These are phyloP conservation scores for Loriculus beryllinus DNA, from an alignment of 2,797 vertebrate species.

Conservation along the genomic window DNA sequence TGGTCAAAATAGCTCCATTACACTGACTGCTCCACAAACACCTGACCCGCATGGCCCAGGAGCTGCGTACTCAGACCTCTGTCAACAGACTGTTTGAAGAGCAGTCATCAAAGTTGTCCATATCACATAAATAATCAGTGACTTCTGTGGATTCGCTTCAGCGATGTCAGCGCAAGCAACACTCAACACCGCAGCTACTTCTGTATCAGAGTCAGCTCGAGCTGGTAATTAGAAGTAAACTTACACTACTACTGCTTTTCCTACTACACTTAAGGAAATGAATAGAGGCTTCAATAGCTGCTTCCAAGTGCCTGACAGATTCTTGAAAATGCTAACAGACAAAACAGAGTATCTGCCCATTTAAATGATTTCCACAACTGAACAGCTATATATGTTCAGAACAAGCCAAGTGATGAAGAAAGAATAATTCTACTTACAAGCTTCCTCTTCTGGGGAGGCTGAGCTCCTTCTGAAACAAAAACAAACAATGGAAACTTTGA, in stretches of 20 bases:
- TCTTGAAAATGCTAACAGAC: not conserved
- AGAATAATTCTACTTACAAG: conserved; percentile 75
- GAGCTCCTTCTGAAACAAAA: conserved; percentile 78
- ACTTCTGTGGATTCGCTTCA: not conserved
- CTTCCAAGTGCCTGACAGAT: not conserved
- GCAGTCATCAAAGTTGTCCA: not conserved
- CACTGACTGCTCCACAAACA: not conserved
- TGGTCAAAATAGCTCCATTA: not conserved
- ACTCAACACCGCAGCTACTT: not conserved
- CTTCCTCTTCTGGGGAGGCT: conserved; percentile 84
- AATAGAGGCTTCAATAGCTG: not conserved
- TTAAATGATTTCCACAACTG: not conserved
- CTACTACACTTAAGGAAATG: not conserved
- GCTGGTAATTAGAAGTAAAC: conserved; percentile 33
- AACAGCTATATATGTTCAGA: not conserved
- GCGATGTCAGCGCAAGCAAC: not conserved
- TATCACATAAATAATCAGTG: conserved; percentile 18
- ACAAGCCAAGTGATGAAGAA: not conserved
- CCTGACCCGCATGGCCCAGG: not conserved
- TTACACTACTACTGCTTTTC: not conserved
- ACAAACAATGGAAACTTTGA: not conserved
- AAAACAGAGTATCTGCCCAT: not conserved
- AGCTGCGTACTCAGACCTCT: not conserved
- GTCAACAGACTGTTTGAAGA: not conserved
- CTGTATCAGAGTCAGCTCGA: not conserved